These are phyloP conservation scores for Eulacestoma nigropectus DNA, from an alignment of 2,113 vertebrate genomes.

Conservation along the genomic window DNA sequence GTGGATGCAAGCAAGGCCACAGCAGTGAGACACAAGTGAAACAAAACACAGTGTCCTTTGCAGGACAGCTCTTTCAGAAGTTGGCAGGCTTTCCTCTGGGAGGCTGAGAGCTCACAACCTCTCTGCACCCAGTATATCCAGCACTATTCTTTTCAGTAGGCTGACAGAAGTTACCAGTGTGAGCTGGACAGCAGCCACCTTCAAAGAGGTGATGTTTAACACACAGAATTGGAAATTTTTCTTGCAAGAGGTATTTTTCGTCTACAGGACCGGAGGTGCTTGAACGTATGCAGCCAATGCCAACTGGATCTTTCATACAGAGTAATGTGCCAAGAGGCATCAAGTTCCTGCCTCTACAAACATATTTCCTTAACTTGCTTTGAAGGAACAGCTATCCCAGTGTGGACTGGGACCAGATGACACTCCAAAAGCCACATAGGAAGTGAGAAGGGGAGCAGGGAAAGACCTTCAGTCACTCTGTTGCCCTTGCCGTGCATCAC, in stretches of 20 bases:
- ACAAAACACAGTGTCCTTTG: neutral
- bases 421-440: neutral
- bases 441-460: neutral
- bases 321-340: neutral
- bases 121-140: neutral
- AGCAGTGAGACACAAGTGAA: neutral
- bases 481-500: neutral
- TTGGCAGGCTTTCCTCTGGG: neutral
- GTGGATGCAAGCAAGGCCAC: neutral
- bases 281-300: neutral
- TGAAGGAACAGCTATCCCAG: neutral
- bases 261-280: neutral
- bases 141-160: neutral
- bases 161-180: neutral
- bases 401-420: neutral
- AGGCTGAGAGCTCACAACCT: neutral
- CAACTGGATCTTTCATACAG: neutral
- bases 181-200: neutral
- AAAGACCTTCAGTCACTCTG: neutral
- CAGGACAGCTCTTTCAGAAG: neutral
- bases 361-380: neutral
- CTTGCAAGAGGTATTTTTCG: neutral
- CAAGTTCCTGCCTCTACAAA: neutral
- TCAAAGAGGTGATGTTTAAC: neutral
- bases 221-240: neutral